Base-by-base conservation (phyloP, 2,113 vertebrate genomes). In the Coturnix japonica region DNA sequence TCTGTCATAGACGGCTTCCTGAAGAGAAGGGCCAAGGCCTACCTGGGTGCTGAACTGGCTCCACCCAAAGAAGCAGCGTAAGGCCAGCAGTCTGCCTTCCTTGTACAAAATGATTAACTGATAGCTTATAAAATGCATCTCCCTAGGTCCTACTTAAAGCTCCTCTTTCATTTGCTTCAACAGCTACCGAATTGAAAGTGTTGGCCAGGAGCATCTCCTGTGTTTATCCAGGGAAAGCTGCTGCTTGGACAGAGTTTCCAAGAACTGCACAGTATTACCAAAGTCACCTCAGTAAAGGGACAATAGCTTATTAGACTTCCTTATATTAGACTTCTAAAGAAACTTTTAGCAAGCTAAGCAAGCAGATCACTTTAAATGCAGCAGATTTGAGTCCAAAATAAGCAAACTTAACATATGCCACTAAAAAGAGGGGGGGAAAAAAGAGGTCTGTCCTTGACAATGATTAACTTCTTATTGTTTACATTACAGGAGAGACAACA, bases 401-500 rank as follows among this genome's bases (percentile, higher is more conserved):
- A 82, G 43, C 28, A 90, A 95, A 85, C 49, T 54, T 78, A 73
- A 78, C 44, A 57, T 53, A 77, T 19, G 56, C 18, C 73, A 90
- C 57, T 74, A 33, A 59, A 76, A 76, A 19, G 64, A 31, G 53
- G 47, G 77, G 39, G 11, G 11, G 73, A 46, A 37, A 90, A 73
- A 57, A 67, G 75, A 72, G 65, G 59, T 22, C 67, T 85, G n/a
- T 13, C 82, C 5, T 1, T 81, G 93, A 86, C 82, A 96, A 95
- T 94, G 65, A 93, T 95, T 95, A 95, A 93, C 91, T 94, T 89
- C 71, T 91, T 90, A 73, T 39, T 95, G 93, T 96, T 95, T 96
- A 88, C 81, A 84, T 93, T 91, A 84, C 72, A 90, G 92, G 44
- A 95, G 61, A 91, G 90, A 95, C 82, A 93, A 94, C 88, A 87